Base-by-base conservation (phyloP, 2,888 invertebrate genomes). In the Lasioglossum leucozonium region DNA sequence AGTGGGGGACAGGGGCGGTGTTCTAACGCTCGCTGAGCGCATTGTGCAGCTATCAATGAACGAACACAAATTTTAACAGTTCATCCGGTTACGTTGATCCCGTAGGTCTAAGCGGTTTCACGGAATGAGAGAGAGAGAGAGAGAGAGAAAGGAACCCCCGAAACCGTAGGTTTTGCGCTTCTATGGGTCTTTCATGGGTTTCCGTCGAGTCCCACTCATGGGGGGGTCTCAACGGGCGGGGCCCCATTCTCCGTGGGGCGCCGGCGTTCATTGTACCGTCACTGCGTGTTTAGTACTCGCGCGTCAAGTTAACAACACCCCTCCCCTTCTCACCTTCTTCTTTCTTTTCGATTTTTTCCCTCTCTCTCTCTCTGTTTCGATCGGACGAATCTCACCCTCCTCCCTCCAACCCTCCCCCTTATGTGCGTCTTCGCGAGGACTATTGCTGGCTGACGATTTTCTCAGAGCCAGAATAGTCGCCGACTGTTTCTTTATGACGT, bases 281-380 rank as follows among this genome's bases (percentile, higher is more conserved):
- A 84, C 90, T 91, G 89, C 88, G 88, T 92, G 90, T 92, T 92
- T 92, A 91, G 91, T 82, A 92, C 91, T 92, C 92, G 90, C 91
- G 89, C 91, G 92, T 91, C 91, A 90, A 89, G 89, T 92, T 92
- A 92, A 92, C 92, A 92, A 90, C 91, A 88, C 88, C 90, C 89
- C 89, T 86, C 85, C 82, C 72, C 82, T 85, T 84, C 72, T 79
- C 79, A 62, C 78, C 83, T 87, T 80, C 83, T 87, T 80, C 84
- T 81, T 84, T 78, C 65, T 67, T 34, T 51, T 83, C 80, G 82
- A 77, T 72, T 62, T 44, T 44, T 47, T 47, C 67, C 34, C 51
- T 51, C 47, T 69, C 76, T 34, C 73, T 13, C 18, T 44, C 67
- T 71, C 26, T 74, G 40, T 58, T 42, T 34, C 76, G 42, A 51